These are phyloP conservation scores for Calliopsis andreniformis DNA, from an alignment of 1,140 invertebrate species.

Conservation along the genomic window DNA sequence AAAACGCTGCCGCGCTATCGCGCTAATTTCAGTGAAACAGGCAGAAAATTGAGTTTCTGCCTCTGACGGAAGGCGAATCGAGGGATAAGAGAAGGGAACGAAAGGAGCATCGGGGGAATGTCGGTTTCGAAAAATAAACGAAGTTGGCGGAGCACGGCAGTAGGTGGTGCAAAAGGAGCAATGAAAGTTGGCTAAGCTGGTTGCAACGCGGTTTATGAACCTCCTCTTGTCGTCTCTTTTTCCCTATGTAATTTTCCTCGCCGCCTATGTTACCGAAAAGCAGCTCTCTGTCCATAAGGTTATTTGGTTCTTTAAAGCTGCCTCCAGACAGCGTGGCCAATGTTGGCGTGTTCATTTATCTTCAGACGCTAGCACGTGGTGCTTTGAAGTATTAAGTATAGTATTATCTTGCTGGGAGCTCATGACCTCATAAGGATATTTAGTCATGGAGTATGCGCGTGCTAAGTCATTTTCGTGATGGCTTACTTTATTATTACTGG, in stretches of 20 bases:
- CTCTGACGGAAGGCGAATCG: neutral
- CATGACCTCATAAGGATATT: no score
- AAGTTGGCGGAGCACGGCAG: neutral
- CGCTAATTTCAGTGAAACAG: constrained; percentile 18
- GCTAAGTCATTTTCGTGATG: no score
- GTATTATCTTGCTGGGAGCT: no score
- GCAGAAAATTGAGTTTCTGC: constrained; percentile 19
- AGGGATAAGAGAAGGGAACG: no score
- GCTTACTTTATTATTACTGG: no score
- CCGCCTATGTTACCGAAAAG: neutral
- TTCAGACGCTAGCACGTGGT: no score
- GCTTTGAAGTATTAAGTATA: no score
- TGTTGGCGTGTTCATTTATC: no score
- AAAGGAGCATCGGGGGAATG: neutral
- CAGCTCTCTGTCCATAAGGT: neutral
- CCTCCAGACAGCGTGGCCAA: no score
- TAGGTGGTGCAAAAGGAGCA: constrained; percentile 19
- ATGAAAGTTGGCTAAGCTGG: neutral
- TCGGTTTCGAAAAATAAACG: neutral
- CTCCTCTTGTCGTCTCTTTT: neutral
- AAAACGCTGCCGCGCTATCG: constrained; percentile 10
- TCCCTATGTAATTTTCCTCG: neutral
- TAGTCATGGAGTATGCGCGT: no score
- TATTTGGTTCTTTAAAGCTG: no score
- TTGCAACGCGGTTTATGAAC: neutral